A percentile compares a stretch with the other conserved stretches of the same genome.
These are phyloP conservation scores for Cephus rjabovi DNA, from an alignment of 2,888 invertebrate genomes.

Conservation along the genomic window DNA sequence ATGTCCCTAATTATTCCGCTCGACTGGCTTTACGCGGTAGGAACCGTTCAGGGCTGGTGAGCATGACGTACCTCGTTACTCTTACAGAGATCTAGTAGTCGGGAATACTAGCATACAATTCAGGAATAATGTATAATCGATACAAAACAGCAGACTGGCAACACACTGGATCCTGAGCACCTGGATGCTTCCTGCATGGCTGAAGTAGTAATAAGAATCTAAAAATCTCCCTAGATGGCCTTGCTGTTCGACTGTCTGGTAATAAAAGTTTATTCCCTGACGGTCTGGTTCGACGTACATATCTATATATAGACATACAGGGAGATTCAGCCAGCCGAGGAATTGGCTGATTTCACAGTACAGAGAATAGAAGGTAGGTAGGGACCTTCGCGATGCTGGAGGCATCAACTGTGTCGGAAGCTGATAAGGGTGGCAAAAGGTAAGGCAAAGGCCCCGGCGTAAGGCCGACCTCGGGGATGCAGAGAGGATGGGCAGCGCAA, in stretches of 20 bases:
- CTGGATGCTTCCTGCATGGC: not conserved
- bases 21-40: not conserved
- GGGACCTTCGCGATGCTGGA: not conserved
- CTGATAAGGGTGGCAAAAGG: not conserved
- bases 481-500: not conserved
- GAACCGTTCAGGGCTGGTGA: not conserved
- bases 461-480: not conserved
- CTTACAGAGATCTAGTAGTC: not conserved
- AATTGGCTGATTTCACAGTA: not conserved
- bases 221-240: not conserved
- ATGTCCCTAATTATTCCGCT: not conserved
- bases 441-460: not conserved
- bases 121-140: not conserved
- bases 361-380: not conserved
- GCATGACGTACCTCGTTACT: not conserved
- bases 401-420: not conserved
- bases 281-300: not conserved
- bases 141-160: not conserved
- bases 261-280: not conserved
- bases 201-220: not conserved
- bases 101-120: not conserved
- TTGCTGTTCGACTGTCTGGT: not conserved
- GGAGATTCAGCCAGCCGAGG: not conserved
- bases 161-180: not conserved
- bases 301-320: not conserved